These are phyloP conservation scores for Arctocebus calabarensis DNA, from an alignment of 2,797 vertebrate species.

Conservation along the genomic window DNA sequence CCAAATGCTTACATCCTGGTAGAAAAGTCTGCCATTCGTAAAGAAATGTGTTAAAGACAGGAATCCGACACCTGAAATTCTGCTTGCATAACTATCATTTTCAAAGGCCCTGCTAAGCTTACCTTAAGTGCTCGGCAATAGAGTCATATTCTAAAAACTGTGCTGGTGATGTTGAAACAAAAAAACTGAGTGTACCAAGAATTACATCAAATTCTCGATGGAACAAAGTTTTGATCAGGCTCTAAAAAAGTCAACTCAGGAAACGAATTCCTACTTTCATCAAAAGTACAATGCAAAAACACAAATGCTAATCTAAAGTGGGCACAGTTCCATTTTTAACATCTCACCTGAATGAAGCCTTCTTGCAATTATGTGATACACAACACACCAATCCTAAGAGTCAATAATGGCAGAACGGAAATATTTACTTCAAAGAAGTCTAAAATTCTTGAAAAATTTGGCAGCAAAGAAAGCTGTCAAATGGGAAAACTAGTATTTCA, in stretches of 20 bases:
- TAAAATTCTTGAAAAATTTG: constrained; percentile 75
- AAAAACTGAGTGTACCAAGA: constrained; percentile 46
- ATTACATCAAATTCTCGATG: constrained; percentile 49
- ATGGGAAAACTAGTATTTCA: constrained; percentile 75
- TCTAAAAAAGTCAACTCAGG: constrained; percentile 54
- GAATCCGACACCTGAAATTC: constrained; percentile 66
- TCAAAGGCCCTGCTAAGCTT: constrained; percentile 60
- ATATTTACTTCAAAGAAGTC: constrained; percentile 79
- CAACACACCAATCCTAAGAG: constrained; percentile 47
- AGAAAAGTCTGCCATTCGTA: constrained; percentile 79
- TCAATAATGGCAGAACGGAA: constrained; percentile 78
- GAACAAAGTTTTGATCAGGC: constrained; percentile 58
- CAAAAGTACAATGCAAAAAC: constrained; percentile 52
- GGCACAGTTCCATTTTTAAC: constrained; percentile 52
- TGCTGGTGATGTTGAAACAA: constrained; percentile 72
- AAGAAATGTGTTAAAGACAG: constrained; percentile 73
- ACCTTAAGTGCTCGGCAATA: constrained; percentile 57
- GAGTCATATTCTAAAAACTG: constrained; percentile 67
- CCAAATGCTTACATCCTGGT: constrained; percentile 78
- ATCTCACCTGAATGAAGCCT: constrained; percentile 57
- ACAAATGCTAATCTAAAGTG: background rate
- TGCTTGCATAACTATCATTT: constrained; percentile 60
- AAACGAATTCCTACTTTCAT: constrained; percentile 52
- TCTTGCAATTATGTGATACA: constrained; percentile 25
- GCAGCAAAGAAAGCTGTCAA: constrained; percentile 81